Base-by-base conservation (phyloP, 92 coral and sea anemone species). In the Phymanthus crucifer region DNA sequence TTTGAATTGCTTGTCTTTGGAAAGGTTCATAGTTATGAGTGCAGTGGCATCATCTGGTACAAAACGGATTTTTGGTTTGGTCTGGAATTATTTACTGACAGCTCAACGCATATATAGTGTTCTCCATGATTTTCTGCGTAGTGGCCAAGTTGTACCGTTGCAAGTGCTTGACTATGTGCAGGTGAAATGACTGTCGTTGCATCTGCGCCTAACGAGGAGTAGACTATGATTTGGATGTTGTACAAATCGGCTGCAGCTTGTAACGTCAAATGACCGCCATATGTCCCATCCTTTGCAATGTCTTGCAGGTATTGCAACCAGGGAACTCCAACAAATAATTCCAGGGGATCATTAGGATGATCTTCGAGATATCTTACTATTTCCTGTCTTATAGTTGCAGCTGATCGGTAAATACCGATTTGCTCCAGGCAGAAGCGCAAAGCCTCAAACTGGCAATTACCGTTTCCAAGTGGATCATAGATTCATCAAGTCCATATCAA, bases 241-340 rank as follows among this genome's bases (percentile, higher is more conserved):
- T 50, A 85, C 37, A 85, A 4, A 56, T 84, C 56, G 21, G 81
- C 73, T 40, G 66, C 73, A 21, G 89, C 86, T 81, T 86, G 90
- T 40, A 86, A 69, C 8, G 86, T 86, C 33, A 86, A 40, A 40
- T 86, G 90, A 66, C 81, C 86, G 29, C 85, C 83, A 48, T 66
- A 38, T 47, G 90, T 81, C 19, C 86, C 83, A 71, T 80, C 66
- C 50, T 40, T 32, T 16, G 61, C 75, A 85, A 80, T 86, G 34
- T 1, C 17, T 43, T 36, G 50, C 27, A 81, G 54, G 83, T 80
- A 86, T 47, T 81, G 83, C 16, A 34, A 14, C 85, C 85, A 81
- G 21, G 85, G 71, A 18, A 71, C 32, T 0, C 48, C 70, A 0
- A 57, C 46, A 36, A 23, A 81, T 0, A 71, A 43, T 40, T 81